These are phyloP conservation scores for Holacanthus passer DNA, from an alignment of 2,113 vertebrate genomes.

Conservation along the genomic window DNA sequence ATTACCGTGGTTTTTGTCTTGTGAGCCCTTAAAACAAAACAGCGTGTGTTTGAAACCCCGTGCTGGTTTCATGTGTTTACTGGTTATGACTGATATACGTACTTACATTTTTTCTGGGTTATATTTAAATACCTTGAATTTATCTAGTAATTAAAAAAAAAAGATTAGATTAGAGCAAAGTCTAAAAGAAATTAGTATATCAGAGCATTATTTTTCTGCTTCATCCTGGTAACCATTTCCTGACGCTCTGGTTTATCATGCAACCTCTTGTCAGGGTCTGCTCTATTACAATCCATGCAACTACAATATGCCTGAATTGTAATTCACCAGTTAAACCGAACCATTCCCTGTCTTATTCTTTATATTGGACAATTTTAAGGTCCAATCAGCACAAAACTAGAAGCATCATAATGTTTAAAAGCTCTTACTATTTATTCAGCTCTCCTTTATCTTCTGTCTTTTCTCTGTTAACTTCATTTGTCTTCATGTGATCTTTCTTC, in stretches of 20 bases:
- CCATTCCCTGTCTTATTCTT: background rate
- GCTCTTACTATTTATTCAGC: background rate
- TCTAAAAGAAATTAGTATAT: background rate
- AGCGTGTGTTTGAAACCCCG: too few species aligned
- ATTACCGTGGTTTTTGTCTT: background rate
- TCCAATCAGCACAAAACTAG: background rate
- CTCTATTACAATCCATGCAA: background rate
- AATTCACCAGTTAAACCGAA: background rate
- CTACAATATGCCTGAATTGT: background rate
- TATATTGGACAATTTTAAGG: background rate
- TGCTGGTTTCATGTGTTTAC: too few species aligned
- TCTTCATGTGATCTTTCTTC: constrained; percentile 51
- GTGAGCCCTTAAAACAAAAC: background rate
- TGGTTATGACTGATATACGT: background rate
- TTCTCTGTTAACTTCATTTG: constrained; percentile 44
- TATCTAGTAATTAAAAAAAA: background rate
- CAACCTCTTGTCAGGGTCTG: background rate
- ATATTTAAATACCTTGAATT: background rate
- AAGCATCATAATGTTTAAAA: background rate
- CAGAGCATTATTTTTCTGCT: background rate
- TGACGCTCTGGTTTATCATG: background rate
- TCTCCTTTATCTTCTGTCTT: constrained; percentile 39
- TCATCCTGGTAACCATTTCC: background rate
- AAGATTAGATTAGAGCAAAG: background rate
- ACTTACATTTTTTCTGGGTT: background rate